A percentile compares a stretch with the other conserved stretches of the same genome.
Conservation (phyloP, 1,140 invertebrate genomes). For the Bombus fervidus region DNA sequence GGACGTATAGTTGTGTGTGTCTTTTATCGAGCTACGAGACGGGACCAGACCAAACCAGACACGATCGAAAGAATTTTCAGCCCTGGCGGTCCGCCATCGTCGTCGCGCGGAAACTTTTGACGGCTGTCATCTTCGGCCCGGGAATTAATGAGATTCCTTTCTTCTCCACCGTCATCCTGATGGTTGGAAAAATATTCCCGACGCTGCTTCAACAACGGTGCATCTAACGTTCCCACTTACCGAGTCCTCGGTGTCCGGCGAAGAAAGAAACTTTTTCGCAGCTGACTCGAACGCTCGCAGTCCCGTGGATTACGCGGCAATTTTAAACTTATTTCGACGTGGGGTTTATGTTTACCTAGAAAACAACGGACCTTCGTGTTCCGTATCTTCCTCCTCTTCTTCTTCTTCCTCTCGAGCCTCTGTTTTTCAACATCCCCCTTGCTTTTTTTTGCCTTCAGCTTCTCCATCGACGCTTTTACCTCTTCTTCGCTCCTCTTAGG, state of each 20-base stretch:
- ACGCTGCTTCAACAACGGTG: slow-evolving; percentile 39
- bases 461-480: not conserved
- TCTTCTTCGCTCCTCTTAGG: slow-evolving; percentile 18
- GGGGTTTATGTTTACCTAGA: slow-evolving; percentile 59
- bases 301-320: slow-evolving; percentile 58
- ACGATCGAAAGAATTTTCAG: slow-evolving; percentile 55
- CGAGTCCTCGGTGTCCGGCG: slow-evolving; percentile 6
- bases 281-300: slow-evolving; percentile 14
- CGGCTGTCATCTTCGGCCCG: slow-evolving; percentile 51
- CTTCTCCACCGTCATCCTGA: slow-evolving; percentile 42
- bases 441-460: not conserved
- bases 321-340: slow-evolving; percentile 71
- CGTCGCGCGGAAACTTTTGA: slow-evolving; percentile 73
- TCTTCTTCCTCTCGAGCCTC: not conserved
- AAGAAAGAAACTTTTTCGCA: slow-evolving; percentile 29
- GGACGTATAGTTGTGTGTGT: not conserved
- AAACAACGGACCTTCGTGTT: slow-evolving; percentile 53
- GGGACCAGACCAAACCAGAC: slow-evolving; percentile 19
- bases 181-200: slow-evolving; percentile 73
- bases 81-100: slow-evolving; percentile 27
- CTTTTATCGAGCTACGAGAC: slow-evolving; percentile 2
- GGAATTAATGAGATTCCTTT: slow-evolving; percentile 80
- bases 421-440: not conserved
- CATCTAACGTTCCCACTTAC: slow-evolving; percentile 6
- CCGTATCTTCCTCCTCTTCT: not conserved